Conservation (phyloP, 1,140 invertebrate species). For the Mesaphorura yosii region DNA sequence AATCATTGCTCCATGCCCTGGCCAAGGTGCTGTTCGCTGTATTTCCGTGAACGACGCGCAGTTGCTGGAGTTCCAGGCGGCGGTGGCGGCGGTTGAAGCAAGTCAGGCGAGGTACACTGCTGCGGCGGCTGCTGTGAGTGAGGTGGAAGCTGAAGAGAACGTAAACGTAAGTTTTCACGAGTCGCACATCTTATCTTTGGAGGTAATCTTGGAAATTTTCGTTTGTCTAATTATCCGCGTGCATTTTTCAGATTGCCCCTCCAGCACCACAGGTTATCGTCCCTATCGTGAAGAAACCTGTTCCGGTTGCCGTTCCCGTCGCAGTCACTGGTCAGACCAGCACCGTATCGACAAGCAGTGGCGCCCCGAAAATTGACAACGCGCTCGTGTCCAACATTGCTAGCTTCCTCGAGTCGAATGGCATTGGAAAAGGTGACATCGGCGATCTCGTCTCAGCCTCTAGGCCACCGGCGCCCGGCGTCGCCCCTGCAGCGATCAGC, state of each 20-base stretch:
- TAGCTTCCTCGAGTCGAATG: not conserved
- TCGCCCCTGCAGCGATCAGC: not conserved
- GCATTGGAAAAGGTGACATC: not conserved
- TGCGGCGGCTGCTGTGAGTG: not conserved
- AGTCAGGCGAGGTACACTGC: too few species aligned
- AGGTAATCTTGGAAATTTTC: not conserved
- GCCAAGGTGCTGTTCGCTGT: constrained; percentile 24
- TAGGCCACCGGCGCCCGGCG: not conserved
- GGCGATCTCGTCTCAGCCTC: not conserved
- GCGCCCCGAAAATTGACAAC: not conserved
- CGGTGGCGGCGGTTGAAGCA: constrained; percentile 8
- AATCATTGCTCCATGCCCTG: constrained; percentile 22
- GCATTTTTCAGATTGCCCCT: not conserved
- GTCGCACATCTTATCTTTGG: not conserved
- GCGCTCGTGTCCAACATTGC: not conserved
- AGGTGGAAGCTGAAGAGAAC: not conserved
- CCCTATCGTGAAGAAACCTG: too few species aligned
- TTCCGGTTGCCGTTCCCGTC: too few species aligned
- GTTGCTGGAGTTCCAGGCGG: constrained; percentile 1
- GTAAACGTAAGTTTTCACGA: not conserved
- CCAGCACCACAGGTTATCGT: not conserved
- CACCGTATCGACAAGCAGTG: not conserved
- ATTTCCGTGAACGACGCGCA: not conserved
- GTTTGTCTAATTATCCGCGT: not conserved
- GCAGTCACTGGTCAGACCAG: too few species aligned